Conservation (phyloP, 2,113 vertebrate species). For the Hippocampus abdominalis region DNA sequence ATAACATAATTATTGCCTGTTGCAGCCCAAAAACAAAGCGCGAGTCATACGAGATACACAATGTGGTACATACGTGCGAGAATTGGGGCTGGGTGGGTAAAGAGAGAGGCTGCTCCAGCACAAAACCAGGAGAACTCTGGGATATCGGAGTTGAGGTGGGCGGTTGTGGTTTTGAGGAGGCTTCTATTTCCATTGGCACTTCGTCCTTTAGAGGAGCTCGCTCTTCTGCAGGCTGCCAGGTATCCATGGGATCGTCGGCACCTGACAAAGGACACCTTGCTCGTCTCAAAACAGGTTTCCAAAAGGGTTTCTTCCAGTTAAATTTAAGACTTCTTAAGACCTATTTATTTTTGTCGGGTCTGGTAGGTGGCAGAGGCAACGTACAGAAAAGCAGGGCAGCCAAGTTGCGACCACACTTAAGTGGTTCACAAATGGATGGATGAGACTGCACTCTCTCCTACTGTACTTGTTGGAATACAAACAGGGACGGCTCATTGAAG, state of each 20-base stretch:
- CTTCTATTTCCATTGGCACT: constrained; percentile 56
- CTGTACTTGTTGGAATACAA: too few species aligned
- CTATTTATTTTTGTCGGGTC: too few species aligned
- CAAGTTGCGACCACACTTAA: too few species aligned
- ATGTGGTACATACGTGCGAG: constrained; percentile 81
- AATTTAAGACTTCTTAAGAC: too few species aligned
- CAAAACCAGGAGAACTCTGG: constrained; percentile 74
- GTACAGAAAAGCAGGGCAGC: too few species aligned
- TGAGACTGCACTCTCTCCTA: too few species aligned
- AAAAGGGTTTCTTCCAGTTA: neutral
- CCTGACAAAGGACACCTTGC: constrained; percentile 13
- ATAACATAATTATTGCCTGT: neutral
- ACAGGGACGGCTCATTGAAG: too few species aligned
- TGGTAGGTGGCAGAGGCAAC: too few species aligned
- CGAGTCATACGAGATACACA: neutral
- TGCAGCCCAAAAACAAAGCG: neutral
- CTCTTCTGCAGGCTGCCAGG: constrained; percentile 61
- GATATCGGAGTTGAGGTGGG: constrained; percentile 80
- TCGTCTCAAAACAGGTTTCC: neutral
- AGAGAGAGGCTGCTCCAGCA: constrained; percentile 69
- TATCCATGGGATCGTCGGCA: constrained; percentile 74
- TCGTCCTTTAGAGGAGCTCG: constrained; percentile 50
- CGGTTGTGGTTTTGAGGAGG: constrained; percentile 51
- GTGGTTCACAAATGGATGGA: too few species aligned
- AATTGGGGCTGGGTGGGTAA: constrained; percentile 88